phyloP scores from a whole-genome alignment of 2,888 invertebrate species.

The Omphaloscelis lunosa region DNA sequence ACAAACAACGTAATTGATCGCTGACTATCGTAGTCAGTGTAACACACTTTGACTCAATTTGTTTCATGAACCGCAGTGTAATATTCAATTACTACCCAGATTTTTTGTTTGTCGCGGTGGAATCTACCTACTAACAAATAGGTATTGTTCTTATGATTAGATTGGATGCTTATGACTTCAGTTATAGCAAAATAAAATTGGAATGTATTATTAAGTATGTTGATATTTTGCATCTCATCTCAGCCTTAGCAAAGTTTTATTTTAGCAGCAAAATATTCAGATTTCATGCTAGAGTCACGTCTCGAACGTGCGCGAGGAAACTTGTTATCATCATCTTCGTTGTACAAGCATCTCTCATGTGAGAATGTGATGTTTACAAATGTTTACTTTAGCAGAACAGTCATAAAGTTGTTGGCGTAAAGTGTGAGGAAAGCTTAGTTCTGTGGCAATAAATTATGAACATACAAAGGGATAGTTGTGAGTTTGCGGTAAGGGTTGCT shows the following conservation, averaged over 20 bases:
- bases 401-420: constrained; percentile 25
- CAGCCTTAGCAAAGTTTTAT: constrained; percentile 31
- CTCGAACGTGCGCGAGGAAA: constrained; percentile 21
- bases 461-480: constrained; percentile 6
- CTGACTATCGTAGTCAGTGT: constrained; percentile 48
- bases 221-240: constrained; percentile 30
- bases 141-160: constrained; percentile 28
- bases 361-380: constrained; percentile 50
- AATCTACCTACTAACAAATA: constrained; percentile 23
- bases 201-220: constrained; percentile 28
- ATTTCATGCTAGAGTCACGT: constrained; percentile 36
- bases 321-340: constrained; percentile 35
- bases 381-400: constrained; percentile 30
- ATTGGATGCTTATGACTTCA: constrained; percentile 5
- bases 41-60: constrained; percentile 38
- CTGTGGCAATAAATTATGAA: constrained; percentile 30
- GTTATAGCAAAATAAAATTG: constrained; percentile 6
- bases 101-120: constrained; percentile 18
- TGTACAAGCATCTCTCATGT: constrained; percentile 20
- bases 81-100: constrained; percentile 26
- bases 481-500: constrained; percentile 10
- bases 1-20: constrained; percentile 66
- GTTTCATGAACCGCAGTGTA: constrained; percentile 8
- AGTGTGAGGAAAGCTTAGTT: constrained; percentile 28
- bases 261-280: constrained; percentile 28